phyloP scores from a whole-genome alignment of 1,140 invertebrate species.

The Drosophila tani region DNA sequence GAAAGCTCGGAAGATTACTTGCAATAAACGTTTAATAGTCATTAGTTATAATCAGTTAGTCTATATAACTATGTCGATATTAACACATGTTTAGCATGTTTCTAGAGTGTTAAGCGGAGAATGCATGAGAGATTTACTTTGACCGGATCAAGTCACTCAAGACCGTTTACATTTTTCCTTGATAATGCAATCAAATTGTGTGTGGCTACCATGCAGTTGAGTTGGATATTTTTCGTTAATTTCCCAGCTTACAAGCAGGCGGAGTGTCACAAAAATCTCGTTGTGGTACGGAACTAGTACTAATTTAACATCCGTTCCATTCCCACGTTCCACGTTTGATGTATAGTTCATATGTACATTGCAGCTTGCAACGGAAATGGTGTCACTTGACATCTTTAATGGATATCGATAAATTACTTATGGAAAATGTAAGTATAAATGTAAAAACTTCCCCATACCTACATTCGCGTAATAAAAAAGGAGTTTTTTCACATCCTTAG shows the following conservation, averaged over 20 bases:
- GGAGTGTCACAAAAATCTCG: slow-evolving; percentile 9
- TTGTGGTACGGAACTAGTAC: too few relatives aligned
- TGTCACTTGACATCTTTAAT: too few relatives aligned
- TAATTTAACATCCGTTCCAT: too few relatives aligned
- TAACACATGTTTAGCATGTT: slow-evolving; percentile 18
- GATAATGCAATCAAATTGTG: slow-evolving; percentile 20
- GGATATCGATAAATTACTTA: too few relatives aligned
- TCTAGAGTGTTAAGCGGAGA: slow-evolving; percentile 21
- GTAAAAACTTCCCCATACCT: too few relatives aligned
- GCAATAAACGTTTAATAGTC: slow-evolving; percentile 11
- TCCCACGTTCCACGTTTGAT: too few relatives aligned
- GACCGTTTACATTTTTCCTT: slow-evolving; percentile 14
- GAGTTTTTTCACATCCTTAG: too few relatives aligned
- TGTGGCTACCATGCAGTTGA: slow-evolving; percentile 21
- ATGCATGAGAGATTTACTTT: slow-evolving; percentile 7
- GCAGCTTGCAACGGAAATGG: too few relatives aligned
- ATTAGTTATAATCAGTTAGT: slow-evolving; percentile 20
- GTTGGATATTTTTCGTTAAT: not conserved
- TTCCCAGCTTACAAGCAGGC: slow-evolving; percentile 15
- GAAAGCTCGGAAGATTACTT: slow-evolving; percentile 17
- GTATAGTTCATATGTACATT: too few relatives aligned
- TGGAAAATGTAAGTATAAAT: too few relatives aligned
- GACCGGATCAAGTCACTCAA: slow-evolving; percentile 9
- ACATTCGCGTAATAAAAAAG: too few relatives aligned
- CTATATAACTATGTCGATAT: slow-evolving; percentile 14